Conservation (phyloP, 1,140 invertebrate genomes). For the Plectus sambesii region DNA sequence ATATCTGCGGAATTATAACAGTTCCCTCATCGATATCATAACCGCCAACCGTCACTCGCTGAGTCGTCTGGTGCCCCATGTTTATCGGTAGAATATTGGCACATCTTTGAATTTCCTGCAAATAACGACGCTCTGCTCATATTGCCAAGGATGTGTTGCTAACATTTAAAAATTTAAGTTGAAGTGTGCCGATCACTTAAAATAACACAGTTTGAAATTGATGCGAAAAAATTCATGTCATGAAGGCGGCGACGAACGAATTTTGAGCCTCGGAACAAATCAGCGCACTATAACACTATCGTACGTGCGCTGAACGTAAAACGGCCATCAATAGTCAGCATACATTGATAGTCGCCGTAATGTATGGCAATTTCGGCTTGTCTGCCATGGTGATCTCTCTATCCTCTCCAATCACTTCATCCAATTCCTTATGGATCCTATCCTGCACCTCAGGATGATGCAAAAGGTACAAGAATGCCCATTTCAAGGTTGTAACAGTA, state of each 20-base stretch:
- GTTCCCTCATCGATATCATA: slow-evolving; percentile 30
- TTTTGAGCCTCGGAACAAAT: too few relatives aligned
- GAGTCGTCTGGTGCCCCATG: slow-evolving; percentile 40
- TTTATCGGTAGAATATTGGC: slow-evolving; percentile 47
- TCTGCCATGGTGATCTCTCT: slow-evolving; percentile 46
- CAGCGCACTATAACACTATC: too few relatives aligned
- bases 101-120: slow-evolving; percentile 42
- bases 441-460: slow-evolving; percentile 59
- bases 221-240: too few relatives aligned
- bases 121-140: slow-evolving; percentile 14
- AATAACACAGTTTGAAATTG: too few relatives aligned
- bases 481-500: slow-evolving; percentile 66
- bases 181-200: too few relatives aligned
- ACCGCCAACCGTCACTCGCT: slow-evolving; percentile 45
- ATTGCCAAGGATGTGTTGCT: too few relatives aligned
- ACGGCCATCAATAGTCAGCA: slow-evolving; percentile 65
- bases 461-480: slow-evolving; percentile 71
- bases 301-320: too few relatives aligned
- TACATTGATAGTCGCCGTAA: slow-evolving; percentile 65
- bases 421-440: slow-evolving; percentile 40
- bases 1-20: slow-evolving; percentile 41
- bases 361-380: slow-evolving; percentile 61
- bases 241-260: too few relatives aligned
- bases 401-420: slow-evolving; percentile 28
- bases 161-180: too few relatives aligned